Evolutionary conservation across 2,797 vertebrate genomes (phyloP).

Genomic region (Leucoraja ocellata): DNA sequence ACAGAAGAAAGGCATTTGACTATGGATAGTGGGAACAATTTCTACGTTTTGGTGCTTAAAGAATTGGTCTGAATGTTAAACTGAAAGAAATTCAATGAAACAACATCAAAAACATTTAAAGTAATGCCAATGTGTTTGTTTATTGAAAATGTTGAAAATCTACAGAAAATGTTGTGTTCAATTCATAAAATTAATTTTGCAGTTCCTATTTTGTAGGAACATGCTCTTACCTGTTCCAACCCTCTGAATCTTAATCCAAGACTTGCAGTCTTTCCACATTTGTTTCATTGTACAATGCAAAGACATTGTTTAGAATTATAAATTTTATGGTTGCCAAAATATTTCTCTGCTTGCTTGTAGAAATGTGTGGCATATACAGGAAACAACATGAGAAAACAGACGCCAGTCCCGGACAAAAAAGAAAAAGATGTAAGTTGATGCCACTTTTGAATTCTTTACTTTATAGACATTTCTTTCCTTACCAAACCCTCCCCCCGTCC

Average conservation of each 20-base stretch:
- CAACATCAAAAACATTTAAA: too few relatives aligned
- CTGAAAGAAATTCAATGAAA: not conserved
- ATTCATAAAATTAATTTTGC: not conserved
- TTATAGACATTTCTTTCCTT: not conserved
- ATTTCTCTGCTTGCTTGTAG: constrained; percentile 54
- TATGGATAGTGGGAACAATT: not conserved
- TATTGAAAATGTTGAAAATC: not conserved
- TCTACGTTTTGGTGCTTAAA: not conserved
- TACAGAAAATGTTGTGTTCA: not conserved
- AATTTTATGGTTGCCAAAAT: not conserved
- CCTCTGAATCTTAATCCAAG: not conserved
- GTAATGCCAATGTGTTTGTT: not conserved
- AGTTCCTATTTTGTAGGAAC: not conserved
- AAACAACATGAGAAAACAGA: constrained; percentile 98
- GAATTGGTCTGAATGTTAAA: not conserved
- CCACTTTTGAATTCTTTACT: not conserved
- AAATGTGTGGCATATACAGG: constrained; percentile 98
- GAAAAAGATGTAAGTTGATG: constrained; percentile 86
- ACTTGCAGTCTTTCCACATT: not conserved
- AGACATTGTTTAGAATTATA: not conserved
- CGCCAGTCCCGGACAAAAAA: constrained; percentile 88
- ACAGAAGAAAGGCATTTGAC: not conserved
- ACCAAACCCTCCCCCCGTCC: too few relatives aligned
- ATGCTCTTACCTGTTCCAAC: not conserved
- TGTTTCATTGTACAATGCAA: not conserved